Base-by-base conservation (phyloP, 2,797 vertebrate species). In the Hozukius guyotensis region DNA sequence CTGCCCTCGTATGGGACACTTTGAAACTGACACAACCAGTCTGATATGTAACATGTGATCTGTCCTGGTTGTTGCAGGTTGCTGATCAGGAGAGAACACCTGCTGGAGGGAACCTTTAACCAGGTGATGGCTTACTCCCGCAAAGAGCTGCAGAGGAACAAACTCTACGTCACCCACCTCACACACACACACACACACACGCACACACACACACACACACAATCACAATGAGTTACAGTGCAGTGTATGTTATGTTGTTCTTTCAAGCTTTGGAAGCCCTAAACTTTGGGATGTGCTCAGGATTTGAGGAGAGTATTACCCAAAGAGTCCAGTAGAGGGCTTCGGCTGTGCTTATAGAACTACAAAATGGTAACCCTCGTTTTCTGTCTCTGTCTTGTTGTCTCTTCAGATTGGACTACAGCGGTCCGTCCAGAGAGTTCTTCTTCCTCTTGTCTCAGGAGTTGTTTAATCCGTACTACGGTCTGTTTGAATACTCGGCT, bases 401-500 rank as follows among this genome's bases (percentile, higher is more conserved):
- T 80, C 60, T 75, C 69, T 42, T 20, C 85, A 99, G 98, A 25
- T 87, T 99, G 87, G 98, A 99, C 91, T 99, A 99, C 96, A 99
- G 98, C 1, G 98, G 98, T 1, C 98, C 98, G 0, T 99, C 98
- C 59, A 92, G 98, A 89, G 98, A 99, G 90, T 99, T 99, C 94
- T 99, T 99, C 95, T 99, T 99, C 93, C 96, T 99, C 84, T 92
- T 99, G 87, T 99, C 98, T 92, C 98, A 99, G 95, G 98, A 99
- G 96, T 92, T 99, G 74, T 99, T 99, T 92, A 99, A 99, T 88
- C 98, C 98, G 0, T 99, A 99, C 86, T 99, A 99, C 0, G 98
- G 98, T n/a, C 96, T 99, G 86, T 99, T 99, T 88, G 98, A 99
- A 77, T 99, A 99, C 92, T 99, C 98, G 0, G 98, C 98, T 78